Conservation (phyloP, 2,797 vertebrate genomes). For the Mus minutoides region DNA sequence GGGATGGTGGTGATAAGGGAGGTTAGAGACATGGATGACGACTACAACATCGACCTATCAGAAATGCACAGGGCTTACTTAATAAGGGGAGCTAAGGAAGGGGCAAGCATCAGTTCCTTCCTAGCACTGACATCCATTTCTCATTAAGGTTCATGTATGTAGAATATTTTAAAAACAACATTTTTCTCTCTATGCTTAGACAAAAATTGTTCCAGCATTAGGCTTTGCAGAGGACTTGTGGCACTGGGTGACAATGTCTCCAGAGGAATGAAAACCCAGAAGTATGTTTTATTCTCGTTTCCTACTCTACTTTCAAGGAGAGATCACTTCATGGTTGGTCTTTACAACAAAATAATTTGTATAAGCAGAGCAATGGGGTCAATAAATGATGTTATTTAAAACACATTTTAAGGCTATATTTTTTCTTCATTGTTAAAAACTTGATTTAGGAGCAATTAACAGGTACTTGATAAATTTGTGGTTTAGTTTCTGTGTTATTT, state of each 20-base stretch:
- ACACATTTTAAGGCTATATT: slow-evolving; percentile 37
- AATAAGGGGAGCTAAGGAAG: background rate
- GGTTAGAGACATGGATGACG: background rate
- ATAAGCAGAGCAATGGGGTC: slow-evolving; percentile 28
- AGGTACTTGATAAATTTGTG: slow-evolving; percentile 36
- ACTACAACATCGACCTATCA: background rate
- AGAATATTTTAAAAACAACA: slow-evolving; percentile 30
- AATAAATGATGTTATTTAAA: slow-evolving; percentile 32
- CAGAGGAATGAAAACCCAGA: background rate
- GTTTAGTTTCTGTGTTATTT: background rate
- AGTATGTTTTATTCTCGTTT: background rate
- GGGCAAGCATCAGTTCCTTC: background rate
- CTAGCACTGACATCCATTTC: background rate
- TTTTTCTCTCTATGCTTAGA: slow-evolving; percentile 43
- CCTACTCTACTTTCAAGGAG: slow-evolving; percentile 12
- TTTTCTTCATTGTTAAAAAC: slow-evolving; percentile 30
- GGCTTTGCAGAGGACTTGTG: background rate
- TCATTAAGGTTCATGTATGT: background rate
- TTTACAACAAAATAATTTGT: slow-evolving; percentile 62
- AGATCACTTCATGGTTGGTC: background rate
- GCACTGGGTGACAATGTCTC: background rate
- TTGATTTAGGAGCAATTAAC: background rate
- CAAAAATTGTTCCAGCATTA: background rate
- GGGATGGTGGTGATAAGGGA: background rate
- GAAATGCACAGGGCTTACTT: slow-evolving; percentile 19